A percentile compares a stretch with the other conserved stretches of the same genome.
These are phyloP conservation scores for Brachionus asplanchnoidis DNA, from an alignment of 1,140 invertebrate genomes.

Conservation along the genomic window DNA sequence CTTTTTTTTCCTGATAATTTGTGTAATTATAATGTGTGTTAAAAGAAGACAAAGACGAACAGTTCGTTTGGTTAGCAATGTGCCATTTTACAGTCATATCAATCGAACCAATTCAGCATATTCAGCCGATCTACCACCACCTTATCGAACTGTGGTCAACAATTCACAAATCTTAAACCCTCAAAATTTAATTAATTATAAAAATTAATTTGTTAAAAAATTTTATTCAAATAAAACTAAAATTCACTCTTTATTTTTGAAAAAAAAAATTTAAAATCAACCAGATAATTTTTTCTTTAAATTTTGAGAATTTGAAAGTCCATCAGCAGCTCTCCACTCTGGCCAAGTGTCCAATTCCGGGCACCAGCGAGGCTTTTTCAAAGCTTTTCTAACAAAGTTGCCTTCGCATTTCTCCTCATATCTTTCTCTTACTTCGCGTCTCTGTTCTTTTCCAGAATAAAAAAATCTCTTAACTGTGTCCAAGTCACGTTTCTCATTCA, in stretches of 20 bases:
- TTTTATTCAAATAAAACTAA: neutral
- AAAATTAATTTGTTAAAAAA: conserved; percentile 5
- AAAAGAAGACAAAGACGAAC: neutral
- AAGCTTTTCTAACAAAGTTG: neutral
- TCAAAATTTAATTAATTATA: neutral
- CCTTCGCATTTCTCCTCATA: conserved; percentile 38
- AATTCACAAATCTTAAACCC: neutral
- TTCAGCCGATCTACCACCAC: neutral
- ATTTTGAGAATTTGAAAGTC: neutral
- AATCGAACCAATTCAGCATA: neutral
- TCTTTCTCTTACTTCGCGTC: neutral
- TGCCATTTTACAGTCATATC: neutral
- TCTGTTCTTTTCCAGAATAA: conserved; percentile 32
- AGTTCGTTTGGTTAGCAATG: neutral
- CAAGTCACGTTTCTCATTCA: conserved; percentile 12
- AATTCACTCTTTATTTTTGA: neutral
- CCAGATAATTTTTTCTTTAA: conserved; percentile 26
- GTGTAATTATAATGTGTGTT: neutral
- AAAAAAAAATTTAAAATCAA: neutral
- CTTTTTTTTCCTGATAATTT: neutral
- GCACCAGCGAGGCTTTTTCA: conserved; percentile 29
- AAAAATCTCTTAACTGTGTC: conserved; percentile 12
- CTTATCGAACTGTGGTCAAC: conserved; percentile 1
- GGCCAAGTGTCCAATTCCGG: neutral
- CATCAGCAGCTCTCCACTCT: conserved; percentile 12